Percentiles rank a stretch among this genome's conserved stretches.
Evolutionary conservation across 2,113 vertebrate genomes (phyloP).

Genomic region (Zosterops pallidus): DNA sequence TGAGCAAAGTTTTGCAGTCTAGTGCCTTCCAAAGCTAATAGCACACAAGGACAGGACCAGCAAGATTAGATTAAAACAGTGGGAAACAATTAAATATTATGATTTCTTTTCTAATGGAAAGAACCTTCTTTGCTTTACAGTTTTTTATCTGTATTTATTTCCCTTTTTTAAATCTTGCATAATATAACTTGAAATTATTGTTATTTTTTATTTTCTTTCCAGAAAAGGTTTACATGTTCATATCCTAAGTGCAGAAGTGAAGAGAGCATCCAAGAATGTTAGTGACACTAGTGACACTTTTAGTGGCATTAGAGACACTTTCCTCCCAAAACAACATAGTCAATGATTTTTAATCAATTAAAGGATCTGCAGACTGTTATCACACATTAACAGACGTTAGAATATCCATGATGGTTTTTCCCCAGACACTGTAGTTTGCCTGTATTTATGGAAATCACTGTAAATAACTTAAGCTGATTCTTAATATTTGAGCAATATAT

Average conservation of each 20-base stretch:
- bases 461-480: background rate
- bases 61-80: background rate
- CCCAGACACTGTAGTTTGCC: background rate
- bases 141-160: background rate
- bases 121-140: accelerated
- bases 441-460: background rate
- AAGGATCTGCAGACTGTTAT: background rate
- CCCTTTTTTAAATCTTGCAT: background rate
- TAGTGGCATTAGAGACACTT: background rate
- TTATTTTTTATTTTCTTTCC: background rate
- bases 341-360: background rate
- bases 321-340: background rate
- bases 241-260: background rate
- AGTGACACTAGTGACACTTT: too few relatives aligned
- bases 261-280: background rate
- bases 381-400: background rate
- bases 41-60: background rate
- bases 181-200: background rate
- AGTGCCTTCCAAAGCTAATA: background rate
- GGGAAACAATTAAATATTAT: background rate
- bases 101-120: background rate
- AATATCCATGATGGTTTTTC: background rate
- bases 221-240: background rate
- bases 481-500: background rate
- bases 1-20: background rate